phyloP scores from a whole-genome alignment of 2,797 vertebrate genomes.

The Gephyroberyx darwinii region DNA sequence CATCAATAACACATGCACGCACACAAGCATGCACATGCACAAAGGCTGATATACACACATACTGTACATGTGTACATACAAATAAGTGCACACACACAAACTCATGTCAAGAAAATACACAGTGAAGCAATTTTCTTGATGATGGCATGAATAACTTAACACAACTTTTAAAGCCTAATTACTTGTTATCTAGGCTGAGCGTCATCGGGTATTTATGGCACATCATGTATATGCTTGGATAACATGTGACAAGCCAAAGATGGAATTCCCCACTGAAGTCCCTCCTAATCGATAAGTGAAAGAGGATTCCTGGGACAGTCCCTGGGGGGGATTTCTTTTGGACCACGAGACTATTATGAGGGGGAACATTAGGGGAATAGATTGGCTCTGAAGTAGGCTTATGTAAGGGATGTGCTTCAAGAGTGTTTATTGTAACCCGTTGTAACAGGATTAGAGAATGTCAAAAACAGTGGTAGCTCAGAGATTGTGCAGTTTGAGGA shows the following conservation, averaged over 20 bases:
- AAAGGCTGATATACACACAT: background rate
- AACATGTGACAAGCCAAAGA: slow-evolving; percentile 24
- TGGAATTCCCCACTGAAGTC: slow-evolving; percentile 48
- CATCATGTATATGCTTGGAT: background rate
- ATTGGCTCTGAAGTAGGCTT: background rate
- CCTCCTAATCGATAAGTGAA: slow-evolving; percentile 34
- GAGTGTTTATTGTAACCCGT: background rate
- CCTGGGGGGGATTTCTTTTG: slow-evolving; percentile 38
- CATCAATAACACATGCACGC: slow-evolving; percentile 30
- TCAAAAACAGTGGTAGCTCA: slow-evolving; percentile 14
- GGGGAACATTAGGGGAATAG: background rate
- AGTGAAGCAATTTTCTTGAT: background rate
- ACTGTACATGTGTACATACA: background rate
- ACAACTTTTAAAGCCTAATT: background rate
- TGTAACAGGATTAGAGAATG: slow-evolving; percentile 30
- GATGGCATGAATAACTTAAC: background rate
- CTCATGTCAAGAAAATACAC: background rate
- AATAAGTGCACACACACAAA: background rate
- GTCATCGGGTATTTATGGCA: slow-evolving; percentile 6
- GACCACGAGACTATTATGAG: slow-evolving; percentile 18
- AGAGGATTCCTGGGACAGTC: slow-evolving; percentile 25
- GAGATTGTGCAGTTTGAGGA: background rate
- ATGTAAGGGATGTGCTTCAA: background rate
- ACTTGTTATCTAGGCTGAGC: background rate
- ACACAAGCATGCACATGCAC: slow-evolving; percentile 4